A percentile compares a stretch with the other conserved stretches of the same genome.
These are phyloP conservation scores for Apamea epomidion DNA, from an alignment of 2,888 invertebrate genomes.

Conservation along the genomic window DNA sequence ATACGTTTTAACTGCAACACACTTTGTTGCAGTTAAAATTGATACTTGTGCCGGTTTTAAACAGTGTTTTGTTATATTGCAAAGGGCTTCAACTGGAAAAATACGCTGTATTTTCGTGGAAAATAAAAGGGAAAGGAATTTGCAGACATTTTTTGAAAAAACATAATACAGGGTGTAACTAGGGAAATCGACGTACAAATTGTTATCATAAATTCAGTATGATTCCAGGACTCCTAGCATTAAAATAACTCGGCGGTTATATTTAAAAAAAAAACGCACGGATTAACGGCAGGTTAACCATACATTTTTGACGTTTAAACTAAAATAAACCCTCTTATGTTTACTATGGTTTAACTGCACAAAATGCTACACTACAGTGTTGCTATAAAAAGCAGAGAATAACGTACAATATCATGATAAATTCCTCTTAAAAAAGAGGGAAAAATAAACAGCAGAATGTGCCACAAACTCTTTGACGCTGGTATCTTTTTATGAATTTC, in stretches of 20 bases:
- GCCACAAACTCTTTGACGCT: slow-evolving; percentile 49
- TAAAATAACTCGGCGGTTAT: too few species aligned
- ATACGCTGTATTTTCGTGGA: not conserved
- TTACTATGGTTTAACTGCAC: too few species aligned
- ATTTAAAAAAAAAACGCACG: too few species aligned
- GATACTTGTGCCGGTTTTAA: not conserved
- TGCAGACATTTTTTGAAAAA: too few species aligned
- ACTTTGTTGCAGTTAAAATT: not conserved
- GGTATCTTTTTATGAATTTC: slow-evolving; percentile 59
- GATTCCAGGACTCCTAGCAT: too few species aligned
- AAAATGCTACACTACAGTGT: not conserved
- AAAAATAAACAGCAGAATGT: slow-evolving; percentile 43
- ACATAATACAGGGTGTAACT: not conserved
- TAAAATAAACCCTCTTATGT: too few species aligned
- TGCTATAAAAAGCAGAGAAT: not conserved
- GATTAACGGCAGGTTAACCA: too few species aligned
- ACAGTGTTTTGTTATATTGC: not conserved
- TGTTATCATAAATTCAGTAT: not conserved
- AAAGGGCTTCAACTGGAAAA: not conserved
- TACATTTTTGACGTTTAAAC: too few species aligned
- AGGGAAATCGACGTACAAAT: not conserved
- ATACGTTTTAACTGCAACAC: slow-evolving; percentile 67
- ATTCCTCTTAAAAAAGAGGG: slow-evolving; percentile 18
- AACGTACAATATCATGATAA: slow-evolving; percentile 21
- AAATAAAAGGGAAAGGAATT: not conserved